Base-by-base conservation (phyloP, 2,888 invertebrate species). In the Drosophila cyrtoloma region DNA sequence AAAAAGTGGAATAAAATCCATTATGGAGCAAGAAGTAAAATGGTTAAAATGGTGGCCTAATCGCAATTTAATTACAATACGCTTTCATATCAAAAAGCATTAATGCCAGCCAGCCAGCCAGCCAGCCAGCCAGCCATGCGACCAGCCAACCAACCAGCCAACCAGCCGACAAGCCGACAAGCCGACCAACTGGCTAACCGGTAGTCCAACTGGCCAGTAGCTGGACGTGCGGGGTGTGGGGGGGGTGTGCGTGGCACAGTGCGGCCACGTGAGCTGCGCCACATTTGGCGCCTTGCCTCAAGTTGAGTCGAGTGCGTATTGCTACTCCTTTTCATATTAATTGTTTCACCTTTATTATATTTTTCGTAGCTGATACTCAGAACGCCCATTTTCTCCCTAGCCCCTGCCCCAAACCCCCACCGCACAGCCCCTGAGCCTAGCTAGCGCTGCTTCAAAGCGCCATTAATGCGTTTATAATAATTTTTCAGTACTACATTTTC, bases 41-140 rank as follows among this genome's bases (percentile, higher is more conserved):
- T 86, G 82, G 91, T 85, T 89, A 93, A 93, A 93, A 93, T 92
- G 93, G 92, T 92, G 92, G 93, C 93, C 93, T 93, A 93, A 93
- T 93, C 93, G 92, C 93, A 92, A 93, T 93, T 93, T 93, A 93
- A 93, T 91, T 91, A 90, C 91, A 91, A 89, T 89, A 88, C 84
- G 87, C 90, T 89, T 90, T 88, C 90, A 90, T 87, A 89, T 87
- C 90, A 90, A 88, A 90, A 90, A 82, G 86, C 90, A 90, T 90
- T 90, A 90, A 87, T 89, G 87, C 84, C 77, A 73, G 62, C 77
- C 68, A 65, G 55, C 47, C 68, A 71, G 69, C 58, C 81, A 71
- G 61, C 56, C 61, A 61, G 62, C 59, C 75, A 52, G 64, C 55
- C 58, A 71, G 61, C 39, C 35, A 55, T 42, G 42, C 73, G 61